phyloP scores from a whole-genome alignment of 2,113 vertebrate genomes.

The Macaca fascicularis region DNA sequence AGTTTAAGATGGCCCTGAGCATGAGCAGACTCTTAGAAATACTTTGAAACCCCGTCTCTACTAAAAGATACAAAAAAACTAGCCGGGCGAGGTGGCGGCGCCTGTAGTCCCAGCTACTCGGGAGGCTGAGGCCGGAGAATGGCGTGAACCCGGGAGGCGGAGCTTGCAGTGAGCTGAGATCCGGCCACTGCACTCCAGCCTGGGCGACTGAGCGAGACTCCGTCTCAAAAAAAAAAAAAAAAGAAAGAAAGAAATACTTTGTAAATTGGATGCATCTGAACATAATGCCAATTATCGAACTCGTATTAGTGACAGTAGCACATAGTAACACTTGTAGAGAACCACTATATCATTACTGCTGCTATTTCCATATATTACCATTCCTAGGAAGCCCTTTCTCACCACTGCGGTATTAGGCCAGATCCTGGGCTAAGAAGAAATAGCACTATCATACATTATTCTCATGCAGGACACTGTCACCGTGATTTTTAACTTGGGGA shows the following conservation, averaged over 20 bases:
- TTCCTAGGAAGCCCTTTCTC: neutral
- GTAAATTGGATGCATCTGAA: fast-evolving
- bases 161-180: too few species aligned
- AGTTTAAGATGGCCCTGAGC: neutral
- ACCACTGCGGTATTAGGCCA: fast-evolving
- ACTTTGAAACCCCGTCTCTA: neutral
- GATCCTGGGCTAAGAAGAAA: neutral
- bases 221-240: too few species aligned
- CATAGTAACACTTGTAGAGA: neutral
- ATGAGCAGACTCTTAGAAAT: neutral
- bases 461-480: neutral
- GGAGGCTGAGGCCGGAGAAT: too few species aligned
- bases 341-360: fast-evolving
- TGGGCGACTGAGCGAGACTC: too few species aligned
- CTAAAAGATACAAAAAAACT: too few species aligned
- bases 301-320: fast-evolving
- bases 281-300: too few species aligned
- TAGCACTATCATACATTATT: fast-evolving
- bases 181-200: too few species aligned
- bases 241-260: neutral
- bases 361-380: fast-evolving
- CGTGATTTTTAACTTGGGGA: neutral
- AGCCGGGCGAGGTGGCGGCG: too few species aligned
- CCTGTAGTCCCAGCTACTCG: too few species aligned
- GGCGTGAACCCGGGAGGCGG: too few species aligned